Percentiles rank a stretch among this genome's conserved stretches.
Evolutionary conservation across 2,888 invertebrate species (phyloP).

Genomic region (Aethes cnicana): DNA sequence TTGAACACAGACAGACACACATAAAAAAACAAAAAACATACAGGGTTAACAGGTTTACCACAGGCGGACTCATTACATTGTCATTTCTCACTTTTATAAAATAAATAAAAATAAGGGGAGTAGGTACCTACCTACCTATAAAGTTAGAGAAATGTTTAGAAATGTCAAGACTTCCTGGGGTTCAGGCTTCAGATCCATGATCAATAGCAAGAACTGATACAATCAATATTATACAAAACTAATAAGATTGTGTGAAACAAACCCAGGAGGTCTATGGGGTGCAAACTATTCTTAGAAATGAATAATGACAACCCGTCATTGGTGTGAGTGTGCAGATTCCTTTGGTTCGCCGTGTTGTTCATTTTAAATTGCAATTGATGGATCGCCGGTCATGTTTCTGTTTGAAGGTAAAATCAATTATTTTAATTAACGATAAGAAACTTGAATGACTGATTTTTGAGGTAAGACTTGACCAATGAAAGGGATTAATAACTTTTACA

Average conservation of each 20-base stretch:
- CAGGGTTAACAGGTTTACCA: no score
- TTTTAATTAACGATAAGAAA: slow-evolving; percentile 30
- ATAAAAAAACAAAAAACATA: no score
- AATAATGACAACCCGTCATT: slow-evolving; percentile 72
- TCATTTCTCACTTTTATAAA: no score
- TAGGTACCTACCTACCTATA: no score
- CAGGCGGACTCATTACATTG: no score
- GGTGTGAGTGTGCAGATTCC: slow-evolving; percentile 77
- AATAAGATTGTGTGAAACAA: slow-evolving; percentile 52
- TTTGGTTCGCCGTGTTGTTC: slow-evolving; percentile 50
- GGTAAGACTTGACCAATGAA: neutral
- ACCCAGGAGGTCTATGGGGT: slow-evolving; percentile 70
- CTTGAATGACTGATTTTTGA: slow-evolving; percentile 3
- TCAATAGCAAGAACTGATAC: no score
- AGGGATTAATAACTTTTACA: slow-evolving; percentile 4
- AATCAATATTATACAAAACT: no score
- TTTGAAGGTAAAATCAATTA: slow-evolving; percentile 27
- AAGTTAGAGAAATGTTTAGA: no score
- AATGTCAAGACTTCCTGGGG: no score
- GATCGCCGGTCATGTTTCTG: slow-evolving; percentile 12
- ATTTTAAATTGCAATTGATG: slow-evolving; percentile 31
- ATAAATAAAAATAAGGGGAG: no score
- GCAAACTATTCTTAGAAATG: slow-evolving; percentile 79
- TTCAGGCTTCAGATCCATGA: no score
- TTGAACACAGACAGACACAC: no score